Percentiles rank a stretch among this genome's conserved stretches.
phyloP scores from a whole-genome alignment of 2,113 vertebrate genomes.

The Calyptommatus sinebrachiatus region DNA sequence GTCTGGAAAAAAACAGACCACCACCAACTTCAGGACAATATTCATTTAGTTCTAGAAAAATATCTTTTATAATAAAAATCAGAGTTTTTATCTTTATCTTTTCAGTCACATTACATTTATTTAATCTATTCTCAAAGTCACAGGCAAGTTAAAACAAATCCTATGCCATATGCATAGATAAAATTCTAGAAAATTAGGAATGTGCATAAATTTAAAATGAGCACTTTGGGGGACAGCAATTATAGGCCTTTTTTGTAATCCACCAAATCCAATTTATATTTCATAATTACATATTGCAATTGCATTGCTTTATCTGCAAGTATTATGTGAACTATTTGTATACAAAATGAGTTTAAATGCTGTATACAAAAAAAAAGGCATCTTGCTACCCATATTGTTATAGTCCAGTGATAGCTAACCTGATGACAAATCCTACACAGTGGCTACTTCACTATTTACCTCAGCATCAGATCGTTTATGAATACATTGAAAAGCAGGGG shows the following conservation, averaged over 20 bases:
- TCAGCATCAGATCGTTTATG: too few species aligned
- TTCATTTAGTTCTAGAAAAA: not conserved
- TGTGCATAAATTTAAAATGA: not conserved
- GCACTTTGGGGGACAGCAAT: too few species aligned
- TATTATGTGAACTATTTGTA: not conserved
- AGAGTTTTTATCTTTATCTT: not conserved
- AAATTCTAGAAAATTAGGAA: not conserved
- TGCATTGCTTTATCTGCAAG: not conserved
- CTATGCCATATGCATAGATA: too few species aligned
- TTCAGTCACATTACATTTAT: not conserved
- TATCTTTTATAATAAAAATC: not conserved
- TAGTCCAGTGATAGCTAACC: too few species aligned
- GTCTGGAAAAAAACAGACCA: not conserved
- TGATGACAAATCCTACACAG: too few species aligned
- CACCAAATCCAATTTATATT: not conserved
- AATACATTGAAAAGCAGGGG: too few species aligned
- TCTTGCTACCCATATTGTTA: too few species aligned
- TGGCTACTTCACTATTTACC: too few species aligned
- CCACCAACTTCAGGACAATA: not conserved
- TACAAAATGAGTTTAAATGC: not conserved
- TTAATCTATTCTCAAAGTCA: too few species aligned
- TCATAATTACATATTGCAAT: not conserved
- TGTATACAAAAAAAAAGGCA: not conserved
- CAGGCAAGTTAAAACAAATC: too few species aligned
- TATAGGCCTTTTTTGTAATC: too few species aligned